Evolutionary conservation across 2,888 invertebrate genomes (phyloP), one percentile per base, ranked within the genome.

Genomic region (Tetropium fuscum): DNA sequence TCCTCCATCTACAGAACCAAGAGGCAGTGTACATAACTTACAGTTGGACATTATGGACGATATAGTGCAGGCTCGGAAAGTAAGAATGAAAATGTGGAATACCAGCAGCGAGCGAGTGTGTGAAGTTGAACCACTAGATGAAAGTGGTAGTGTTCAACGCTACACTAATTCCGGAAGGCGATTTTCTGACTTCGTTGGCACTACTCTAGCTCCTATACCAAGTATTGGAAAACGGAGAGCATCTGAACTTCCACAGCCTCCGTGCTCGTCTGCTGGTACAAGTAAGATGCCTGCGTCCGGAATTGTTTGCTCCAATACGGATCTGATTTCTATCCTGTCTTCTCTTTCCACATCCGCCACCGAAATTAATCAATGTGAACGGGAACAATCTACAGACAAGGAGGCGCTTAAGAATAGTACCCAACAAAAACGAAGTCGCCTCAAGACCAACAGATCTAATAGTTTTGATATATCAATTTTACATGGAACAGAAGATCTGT

Each of bases 21-120:
- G 34, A 81, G 86, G 93, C 53, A 93, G 93, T 80, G 89, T 90
- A 34, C 93, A 93, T 79, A 94, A 93, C 76, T 84, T 94, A 4
- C 92, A 93, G 77, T 82, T 94, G 71, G 94, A 94, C 76, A 93
- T 94, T 68, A 93, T 94, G 93, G 94, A 94, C 73, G 93, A 94
- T 75, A 94, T 94, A 62, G 90, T 93, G 8, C 89, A 90, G 74
- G 91, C 92, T 8, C 86, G 92, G 45, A 93, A 93, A 84, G 88
- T 92, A 0, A 88, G 92, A 60, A 89, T 94, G 87, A 93, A 92
- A 75, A 86, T 94, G 74, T 93, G 92, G 92, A 92, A 90, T 63
- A 92, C 93, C 1, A 90, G 92, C 59, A 92, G 86, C 73, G 90
- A 91, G 63, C 77, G 77, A 49, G 90, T 94, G 7, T 93, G 93